Evolutionary conservation across 2,888 invertebrate species (phyloP).

Genomic region (Napeogenes sylphis): DNA sequence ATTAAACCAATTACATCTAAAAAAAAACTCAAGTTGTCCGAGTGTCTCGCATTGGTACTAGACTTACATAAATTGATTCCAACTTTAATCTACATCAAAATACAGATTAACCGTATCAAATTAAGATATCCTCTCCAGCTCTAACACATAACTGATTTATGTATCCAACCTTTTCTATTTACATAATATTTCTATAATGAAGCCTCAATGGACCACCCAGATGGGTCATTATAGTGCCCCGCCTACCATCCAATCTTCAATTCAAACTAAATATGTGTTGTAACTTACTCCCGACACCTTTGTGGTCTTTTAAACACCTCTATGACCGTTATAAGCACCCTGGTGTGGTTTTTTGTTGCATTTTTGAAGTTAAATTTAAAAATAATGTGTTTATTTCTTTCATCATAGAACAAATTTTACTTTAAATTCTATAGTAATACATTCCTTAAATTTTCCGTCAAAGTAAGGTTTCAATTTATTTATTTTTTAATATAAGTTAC

Average conservation of each 20-base stretch:
- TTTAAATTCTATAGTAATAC: no score
- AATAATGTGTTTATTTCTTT: background rate
- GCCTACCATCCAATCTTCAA: slow-evolving; percentile 61
- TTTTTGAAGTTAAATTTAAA: background rate
- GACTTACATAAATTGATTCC: background rate
- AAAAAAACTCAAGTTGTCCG: background rate
- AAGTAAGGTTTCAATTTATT: no score
- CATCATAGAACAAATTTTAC: background rate
- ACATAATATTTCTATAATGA: slow-evolving; percentile 20
- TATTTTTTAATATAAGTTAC: no score
- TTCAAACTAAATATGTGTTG: slow-evolving; percentile 57
- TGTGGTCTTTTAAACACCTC: slow-evolving; percentile 20
- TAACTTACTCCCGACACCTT: slow-evolving; percentile 26
- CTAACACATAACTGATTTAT: slow-evolving; percentile 6
- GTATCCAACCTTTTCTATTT: slow-evolving; percentile 16
- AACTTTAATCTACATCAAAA: background rate
- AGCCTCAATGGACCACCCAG: slow-evolving; percentile 58
- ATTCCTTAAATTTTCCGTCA: no score
- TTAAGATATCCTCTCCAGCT: slow-evolving; percentile 2
- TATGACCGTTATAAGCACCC: slow-evolving; percentile 24
- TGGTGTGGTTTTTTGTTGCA: background rate
- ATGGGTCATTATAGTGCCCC: slow-evolving; percentile 54
- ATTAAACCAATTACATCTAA: background rate
- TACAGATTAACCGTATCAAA: background rate
- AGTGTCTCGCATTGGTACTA: background rate